Conservation (phyloP, 2,888 invertebrate species). For the Tholera decimalis region DNA sequence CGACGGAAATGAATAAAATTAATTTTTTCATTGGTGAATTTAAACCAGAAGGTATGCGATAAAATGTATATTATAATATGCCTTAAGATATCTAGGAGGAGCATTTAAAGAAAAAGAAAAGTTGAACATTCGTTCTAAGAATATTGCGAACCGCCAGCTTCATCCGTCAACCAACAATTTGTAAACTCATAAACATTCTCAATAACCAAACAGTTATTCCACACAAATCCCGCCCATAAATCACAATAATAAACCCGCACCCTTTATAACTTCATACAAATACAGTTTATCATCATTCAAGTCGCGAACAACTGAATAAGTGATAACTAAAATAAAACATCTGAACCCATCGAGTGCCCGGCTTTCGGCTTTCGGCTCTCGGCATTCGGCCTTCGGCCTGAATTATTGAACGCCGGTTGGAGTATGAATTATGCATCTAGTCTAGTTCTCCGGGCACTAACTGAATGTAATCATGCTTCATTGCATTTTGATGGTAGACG, state of each 20-base stretch:
- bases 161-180: not conserved
- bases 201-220: constrained; percentile 38
- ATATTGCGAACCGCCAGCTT: too few species aligned
- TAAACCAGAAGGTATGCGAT: too few species aligned
- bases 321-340: constrained; percentile 67
- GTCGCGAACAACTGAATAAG: constrained; percentile 65
- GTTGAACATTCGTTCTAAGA: too few species aligned
- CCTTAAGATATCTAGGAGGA: too few species aligned
- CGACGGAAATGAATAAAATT: too few species aligned
- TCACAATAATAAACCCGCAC: constrained; percentile 50
- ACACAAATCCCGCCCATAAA: constrained; percentile 36
- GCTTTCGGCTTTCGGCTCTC: constrained; percentile 51
- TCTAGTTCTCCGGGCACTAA: constrained; percentile 60
- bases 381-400: constrained; percentile 59
- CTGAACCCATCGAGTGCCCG: constrained; percentile 58
- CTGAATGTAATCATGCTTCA: constrained; percentile 66
- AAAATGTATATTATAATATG: too few species aligned
- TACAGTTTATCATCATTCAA: constrained; percentile 60
- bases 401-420: constrained; percentile 65
- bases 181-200: constrained; percentile 2
- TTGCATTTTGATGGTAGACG: constrained; percentile 59
- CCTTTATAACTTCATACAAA: constrained; percentile 56
- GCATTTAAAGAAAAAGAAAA: too few species aligned
- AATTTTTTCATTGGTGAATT: too few species aligned
- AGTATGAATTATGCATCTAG: constrained; percentile 66